A percentile compares a stretch with the other conserved stretches of the same genome.
Conservation (phyloP, 1,140 invertebrate genomes). For the Melanaphis sacchari region DNA sequence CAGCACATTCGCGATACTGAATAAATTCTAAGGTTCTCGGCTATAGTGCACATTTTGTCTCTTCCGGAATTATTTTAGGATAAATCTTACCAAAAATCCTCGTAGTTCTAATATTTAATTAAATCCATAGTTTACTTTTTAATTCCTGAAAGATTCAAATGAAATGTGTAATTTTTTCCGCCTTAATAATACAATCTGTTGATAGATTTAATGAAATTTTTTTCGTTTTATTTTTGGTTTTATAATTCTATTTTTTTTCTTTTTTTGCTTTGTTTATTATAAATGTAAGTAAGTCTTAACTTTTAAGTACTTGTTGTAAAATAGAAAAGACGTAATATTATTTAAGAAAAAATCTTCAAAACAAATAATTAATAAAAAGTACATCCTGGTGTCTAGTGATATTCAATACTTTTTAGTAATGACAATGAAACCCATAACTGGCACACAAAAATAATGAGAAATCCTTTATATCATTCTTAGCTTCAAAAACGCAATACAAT, state of each 20-base stretch:
- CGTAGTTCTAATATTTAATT: background rate
- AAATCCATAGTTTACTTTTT: background rate
- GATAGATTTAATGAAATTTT: background rate
- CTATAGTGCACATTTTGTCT: background rate
- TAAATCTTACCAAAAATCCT: background rate
- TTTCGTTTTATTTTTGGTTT: background rate
- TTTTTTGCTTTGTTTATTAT: background rate
- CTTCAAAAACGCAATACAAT: background rate
- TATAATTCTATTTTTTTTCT: background rate
- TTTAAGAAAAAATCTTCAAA: background rate
- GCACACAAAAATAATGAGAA: background rate
- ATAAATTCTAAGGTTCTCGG: background rate
- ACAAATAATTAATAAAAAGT: background rate
- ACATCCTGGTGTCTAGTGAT: background rate
- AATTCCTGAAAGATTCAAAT: background rate
- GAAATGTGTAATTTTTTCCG: background rate
- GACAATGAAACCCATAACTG: background rate
- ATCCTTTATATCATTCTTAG: background rate
- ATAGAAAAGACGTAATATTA: background rate
- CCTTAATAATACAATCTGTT: background rate
- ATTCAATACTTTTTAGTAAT: background rate
- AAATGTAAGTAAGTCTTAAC: background rate
- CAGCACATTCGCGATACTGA: background rate
- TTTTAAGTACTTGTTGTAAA: background rate
- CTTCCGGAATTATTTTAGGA: background rate